Evolutionary conservation across 2,888 invertebrate species (phyloP).

Genomic region (Cryptophagus acutangulus): DNA sequence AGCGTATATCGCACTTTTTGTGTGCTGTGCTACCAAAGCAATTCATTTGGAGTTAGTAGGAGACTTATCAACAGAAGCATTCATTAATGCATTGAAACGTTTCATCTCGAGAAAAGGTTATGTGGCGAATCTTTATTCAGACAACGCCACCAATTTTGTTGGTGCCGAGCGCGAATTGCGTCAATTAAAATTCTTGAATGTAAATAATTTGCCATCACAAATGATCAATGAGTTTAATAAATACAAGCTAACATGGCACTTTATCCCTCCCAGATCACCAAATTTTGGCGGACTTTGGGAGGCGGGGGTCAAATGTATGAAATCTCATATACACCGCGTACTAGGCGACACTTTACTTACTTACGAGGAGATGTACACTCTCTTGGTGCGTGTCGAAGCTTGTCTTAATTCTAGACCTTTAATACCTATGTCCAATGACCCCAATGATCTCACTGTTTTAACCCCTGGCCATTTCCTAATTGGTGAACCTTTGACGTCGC

Average conservation of each 20-base stretch:
- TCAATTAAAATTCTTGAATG: neutral
- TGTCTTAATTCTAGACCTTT: slow-evolving; percentile 32
- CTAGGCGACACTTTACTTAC: slow-evolving; percentile 23
- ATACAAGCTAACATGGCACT: slow-evolving; percentile 7
- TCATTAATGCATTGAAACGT: slow-evolving; percentile 23
- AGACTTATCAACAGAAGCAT: slow-evolving; percentile 22
- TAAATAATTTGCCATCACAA: neutral
- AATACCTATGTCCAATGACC: no score
- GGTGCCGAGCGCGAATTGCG: slow-evolving; percentile 13
- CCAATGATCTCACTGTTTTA: no score
- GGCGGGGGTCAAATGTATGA: slow-evolving; percentile 25
- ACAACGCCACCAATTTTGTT: slow-evolving; percentile 27
- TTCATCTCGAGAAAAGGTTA: slow-evolving; percentile 28
- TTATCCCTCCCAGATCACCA: slow-evolving; percentile 29
- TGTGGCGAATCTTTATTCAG: slow-evolving; percentile 20
- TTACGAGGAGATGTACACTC: slow-evolving; percentile 31
- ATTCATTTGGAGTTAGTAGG: slow-evolving; percentile 31
- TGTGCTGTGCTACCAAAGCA: slow-evolving; percentile 23
- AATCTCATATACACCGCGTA: slow-evolving; percentile 27
- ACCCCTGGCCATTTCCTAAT: no score
- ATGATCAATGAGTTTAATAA: neutral
- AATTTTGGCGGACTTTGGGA: slow-evolving; percentile 23
- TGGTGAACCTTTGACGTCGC: no score
- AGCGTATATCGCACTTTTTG: slow-evolving; percentile 16
- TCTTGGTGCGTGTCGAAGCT: slow-evolving; percentile 28